These are phyloP conservation scores for Phrynocephalus forsythii DNA, from an alignment of 2,797 vertebrate species.

Conservation along the genomic window DNA sequence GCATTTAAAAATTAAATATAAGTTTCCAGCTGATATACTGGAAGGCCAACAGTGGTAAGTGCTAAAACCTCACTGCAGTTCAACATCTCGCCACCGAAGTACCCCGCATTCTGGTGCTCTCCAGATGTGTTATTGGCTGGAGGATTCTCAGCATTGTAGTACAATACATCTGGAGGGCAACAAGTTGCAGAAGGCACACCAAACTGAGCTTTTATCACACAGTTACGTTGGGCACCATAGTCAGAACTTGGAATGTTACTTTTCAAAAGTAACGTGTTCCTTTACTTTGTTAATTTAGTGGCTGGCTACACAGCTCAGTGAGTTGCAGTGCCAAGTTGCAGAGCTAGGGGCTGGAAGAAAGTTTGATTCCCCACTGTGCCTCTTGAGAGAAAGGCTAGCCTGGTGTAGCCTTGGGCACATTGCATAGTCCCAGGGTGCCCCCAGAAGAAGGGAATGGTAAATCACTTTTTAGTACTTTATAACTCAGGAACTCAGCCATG, in stretches of 20 bases:
- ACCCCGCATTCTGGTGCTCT: neutral
- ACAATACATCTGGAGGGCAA: neutral
- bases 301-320: no score
- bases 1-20: constrained; percentile 65
- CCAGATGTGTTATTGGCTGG: neutral
- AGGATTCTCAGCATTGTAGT: neutral
- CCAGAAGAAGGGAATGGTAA: no score
- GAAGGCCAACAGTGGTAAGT: constrained; percentile 69
- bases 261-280: no score
- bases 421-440: no score
- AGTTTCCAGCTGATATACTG: constrained; percentile 63
- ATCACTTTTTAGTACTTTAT: no score
- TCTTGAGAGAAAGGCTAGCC: no score
- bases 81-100: constrained; percentile 42
- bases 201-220: constrained; percentile 53
- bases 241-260: constrained; percentile 10
- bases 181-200: neutral
- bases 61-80: constrained; percentile 62
- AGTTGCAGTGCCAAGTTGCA: no score
- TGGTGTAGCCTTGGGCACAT: no score
- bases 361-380: no score
- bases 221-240: constrained; percentile 47
- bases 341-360: no score
- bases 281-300: no score
- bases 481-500: no score